These are phyloP conservation scores for Sesamia nonagrioides DNA, from an alignment of 1,140 invertebrate species.

Conservation along the genomic window DNA sequence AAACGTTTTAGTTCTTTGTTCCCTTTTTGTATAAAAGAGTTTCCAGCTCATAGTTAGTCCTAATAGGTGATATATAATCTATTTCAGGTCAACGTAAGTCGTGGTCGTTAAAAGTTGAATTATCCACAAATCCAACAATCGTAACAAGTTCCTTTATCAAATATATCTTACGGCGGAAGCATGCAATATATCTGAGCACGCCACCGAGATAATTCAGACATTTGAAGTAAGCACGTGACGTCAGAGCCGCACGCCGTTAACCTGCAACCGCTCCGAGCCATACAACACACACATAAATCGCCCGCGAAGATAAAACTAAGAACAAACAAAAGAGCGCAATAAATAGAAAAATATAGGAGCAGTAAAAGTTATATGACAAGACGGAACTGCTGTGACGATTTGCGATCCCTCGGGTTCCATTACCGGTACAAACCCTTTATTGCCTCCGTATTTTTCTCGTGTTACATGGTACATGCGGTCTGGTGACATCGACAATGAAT, in stretches of 20 bases:
- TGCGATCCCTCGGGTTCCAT: conserved; percentile 47
- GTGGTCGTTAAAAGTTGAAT: neutral
- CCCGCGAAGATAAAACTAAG: conserved; percentile 36
- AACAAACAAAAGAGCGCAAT: conserved; percentile 45
- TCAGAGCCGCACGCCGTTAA: conserved; percentile 18
- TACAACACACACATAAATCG: conserved; percentile 45
- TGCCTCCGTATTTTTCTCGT: conserved; percentile 45
- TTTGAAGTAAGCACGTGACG: conserved; percentile 32
- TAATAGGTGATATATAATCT: too few species aligned
- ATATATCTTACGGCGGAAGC: conserved; percentile 8
- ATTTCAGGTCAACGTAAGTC: neutral
- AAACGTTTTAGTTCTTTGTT: conserved; percentile 18
- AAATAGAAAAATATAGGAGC: conserved; percentile 48
- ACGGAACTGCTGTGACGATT: conserved; percentile 43
- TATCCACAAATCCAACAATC: neutral
- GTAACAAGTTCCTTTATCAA: neutral
- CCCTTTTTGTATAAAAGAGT: neutral
- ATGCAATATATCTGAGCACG: conserved; percentile 17
- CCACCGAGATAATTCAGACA: conserved; percentile 31
- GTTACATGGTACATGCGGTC: conserved; percentile 38
- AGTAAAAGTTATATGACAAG: conserved; percentile 48
- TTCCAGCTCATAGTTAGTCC: too few species aligned
- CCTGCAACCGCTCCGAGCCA: conserved; percentile 23
- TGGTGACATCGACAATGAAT: conserved; percentile 43
- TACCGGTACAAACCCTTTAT: conserved; percentile 44